Conservation (phyloP, 2,888 invertebrate species). For the Graphium colonna region DNA sequence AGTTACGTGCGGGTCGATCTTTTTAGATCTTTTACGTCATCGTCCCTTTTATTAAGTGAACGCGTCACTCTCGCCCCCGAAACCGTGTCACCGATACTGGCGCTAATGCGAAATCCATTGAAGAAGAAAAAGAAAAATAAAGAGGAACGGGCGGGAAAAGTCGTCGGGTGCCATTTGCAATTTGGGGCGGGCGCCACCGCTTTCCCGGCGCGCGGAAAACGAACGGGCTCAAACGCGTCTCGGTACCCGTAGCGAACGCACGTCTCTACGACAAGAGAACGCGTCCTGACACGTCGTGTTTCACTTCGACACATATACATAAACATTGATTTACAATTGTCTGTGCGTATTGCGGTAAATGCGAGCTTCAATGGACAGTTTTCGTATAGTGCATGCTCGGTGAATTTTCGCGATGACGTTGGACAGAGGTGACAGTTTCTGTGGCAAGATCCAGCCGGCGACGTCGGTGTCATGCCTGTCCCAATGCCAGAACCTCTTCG, state of each 20-base stretch:
- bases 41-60: constrained; percentile 4
- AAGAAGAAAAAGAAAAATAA: constrained; percentile 29
- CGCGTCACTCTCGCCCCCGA: constrained; percentile 8
- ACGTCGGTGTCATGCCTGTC: constrained; percentile 75
- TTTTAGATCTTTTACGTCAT: constrained; percentile 15
- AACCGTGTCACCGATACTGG: constrained; percentile 17
- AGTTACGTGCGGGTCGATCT: constrained; percentile 10
- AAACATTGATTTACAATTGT: not conserved
- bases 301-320: constrained; percentile 10
- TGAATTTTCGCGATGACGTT: constrained; percentile 67
- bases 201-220: constrained; percentile 59
- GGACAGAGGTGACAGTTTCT: constrained; percentile 70
- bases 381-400: constrained; percentile 17
- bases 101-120: constrained; percentile 45
- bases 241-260: constrained; percentile 48
- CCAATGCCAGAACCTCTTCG: constrained; percentile 83
- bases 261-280: constrained; percentile 32
- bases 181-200: constrained; percentile 50
- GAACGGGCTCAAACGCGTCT: constrained; percentile 36
- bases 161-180: constrained; percentile 33
- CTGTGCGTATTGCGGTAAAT: constrained; percentile 17
- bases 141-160: constrained; percentile 33
- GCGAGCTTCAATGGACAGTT: constrained; percentile 17
- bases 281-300: constrained; percentile 14
- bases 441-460: constrained; percentile 72